Evolutionary conservation across 2,888 invertebrate genomes (phyloP).

Genomic region (Liopterus haemorrhoidalis): DNA sequence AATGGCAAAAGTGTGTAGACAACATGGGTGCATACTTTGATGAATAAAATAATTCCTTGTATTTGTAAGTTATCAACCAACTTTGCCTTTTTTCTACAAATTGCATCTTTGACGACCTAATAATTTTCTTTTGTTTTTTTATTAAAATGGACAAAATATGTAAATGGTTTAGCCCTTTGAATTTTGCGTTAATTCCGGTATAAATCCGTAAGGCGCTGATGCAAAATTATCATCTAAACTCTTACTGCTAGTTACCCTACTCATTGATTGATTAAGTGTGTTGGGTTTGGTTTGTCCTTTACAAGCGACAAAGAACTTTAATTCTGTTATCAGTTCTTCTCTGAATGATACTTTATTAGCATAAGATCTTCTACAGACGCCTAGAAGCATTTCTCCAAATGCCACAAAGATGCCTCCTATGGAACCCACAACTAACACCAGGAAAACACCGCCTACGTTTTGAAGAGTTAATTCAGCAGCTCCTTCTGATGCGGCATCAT

Average conservation of each 20-base stretch:
- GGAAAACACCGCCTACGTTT: constrained; percentile 81
- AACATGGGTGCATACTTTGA: too few relatives aligned
- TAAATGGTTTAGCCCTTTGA: not conserved
- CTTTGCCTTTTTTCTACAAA: too few relatives aligned
- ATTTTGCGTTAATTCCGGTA: constrained; percentile 7
- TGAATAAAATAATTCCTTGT: too few relatives aligned
- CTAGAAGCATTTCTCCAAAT: constrained; percentile 60
- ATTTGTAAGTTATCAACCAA: too few relatives aligned
- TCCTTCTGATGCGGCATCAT: constrained; percentile 46
- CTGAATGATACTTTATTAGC: constrained; percentile 54
- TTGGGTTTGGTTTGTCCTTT: constrained; percentile 61
- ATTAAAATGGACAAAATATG: too few relatives aligned
- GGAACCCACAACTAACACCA: constrained; percentile 66
- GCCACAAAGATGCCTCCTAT: constrained; percentile 60
- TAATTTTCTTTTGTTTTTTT: too few relatives aligned
- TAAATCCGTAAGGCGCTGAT: constrained; percentile 9
- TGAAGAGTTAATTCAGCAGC: constrained; percentile 63
- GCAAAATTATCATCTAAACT: constrained; percentile 4
- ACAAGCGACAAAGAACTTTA: constrained; percentile 65
- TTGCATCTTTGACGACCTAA: too few relatives aligned
- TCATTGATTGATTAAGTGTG: constrained; percentile 9
- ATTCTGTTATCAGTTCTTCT: constrained; percentile 62
- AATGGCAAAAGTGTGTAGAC: too few relatives aligned
- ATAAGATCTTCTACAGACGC: constrained; percentile 40
- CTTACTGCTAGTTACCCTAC: constrained; percentile 9